Percentiles rank a stretch among this genome's conserved stretches.
Evolutionary conservation across 2,888 invertebrate genomes (phyloP).

Genomic region (Furcula furcula): DNA sequence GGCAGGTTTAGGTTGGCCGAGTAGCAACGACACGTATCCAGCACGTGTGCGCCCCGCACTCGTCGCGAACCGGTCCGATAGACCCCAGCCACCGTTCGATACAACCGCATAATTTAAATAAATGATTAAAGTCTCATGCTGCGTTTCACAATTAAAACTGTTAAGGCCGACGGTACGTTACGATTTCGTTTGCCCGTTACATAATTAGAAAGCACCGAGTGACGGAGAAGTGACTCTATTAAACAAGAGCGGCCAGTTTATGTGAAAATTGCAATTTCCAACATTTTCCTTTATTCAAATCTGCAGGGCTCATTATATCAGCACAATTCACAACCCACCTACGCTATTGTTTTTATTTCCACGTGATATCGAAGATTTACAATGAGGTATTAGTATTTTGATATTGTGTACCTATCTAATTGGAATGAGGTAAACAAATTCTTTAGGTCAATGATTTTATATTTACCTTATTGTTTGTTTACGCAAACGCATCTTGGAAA

Average conservation of each 20-base stretch:
- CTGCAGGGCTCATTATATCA: not conserved
- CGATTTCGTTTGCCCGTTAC: conserved; percentile 58
- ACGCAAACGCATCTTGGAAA: too few species aligned
- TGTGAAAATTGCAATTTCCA: conserved; percentile 15
- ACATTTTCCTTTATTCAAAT: conserved; percentile 10
- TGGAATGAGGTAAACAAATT: too few species aligned
- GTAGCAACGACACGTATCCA: conserved; percentile 29
- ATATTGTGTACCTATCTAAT: too few species aligned
- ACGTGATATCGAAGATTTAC: too few species aligned
- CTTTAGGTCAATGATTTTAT: too few species aligned
- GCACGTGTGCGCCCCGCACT: conserved; percentile 33
- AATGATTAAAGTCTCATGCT: conserved; percentile 62
- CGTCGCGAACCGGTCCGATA: conserved; percentile 64
- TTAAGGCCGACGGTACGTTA: conserved; percentile 50
- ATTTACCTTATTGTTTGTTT: too few species aligned
- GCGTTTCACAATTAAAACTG: conserved; percentile 70
- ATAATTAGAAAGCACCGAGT: conserved; percentile 51
- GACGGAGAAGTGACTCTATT: conserved; percentile 21
- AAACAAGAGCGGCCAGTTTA: conserved; percentile 20
- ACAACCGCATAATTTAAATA: conserved; percentile 68
- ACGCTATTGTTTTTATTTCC: too few species aligned
- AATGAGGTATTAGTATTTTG: too few species aligned
- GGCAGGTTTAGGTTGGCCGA: conserved; percentile 42
- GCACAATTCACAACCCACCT: too few species aligned
- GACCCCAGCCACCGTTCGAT: conserved; percentile 61